Evolutionary conservation across 2,113 vertebrate genomes (phyloP), one percentile per base, ranked within the genome.

Genomic region (Megaceryle maxima): DNA sequence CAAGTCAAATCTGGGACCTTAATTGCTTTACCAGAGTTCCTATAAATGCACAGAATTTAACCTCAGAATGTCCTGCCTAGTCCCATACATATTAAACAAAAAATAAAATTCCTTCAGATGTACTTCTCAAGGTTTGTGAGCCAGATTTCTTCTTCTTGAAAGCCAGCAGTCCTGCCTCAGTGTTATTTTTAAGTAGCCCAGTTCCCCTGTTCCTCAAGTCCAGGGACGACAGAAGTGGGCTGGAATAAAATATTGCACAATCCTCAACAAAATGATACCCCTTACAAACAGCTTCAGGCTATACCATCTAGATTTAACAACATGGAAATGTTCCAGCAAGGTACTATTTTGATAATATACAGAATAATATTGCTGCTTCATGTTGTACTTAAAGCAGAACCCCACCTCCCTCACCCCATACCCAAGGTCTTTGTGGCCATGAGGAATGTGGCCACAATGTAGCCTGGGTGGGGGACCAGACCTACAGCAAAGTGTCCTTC

Each of bases 21-120:
- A 96, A 97, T 97, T 97, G 79, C 95, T 97, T 97, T 97, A 92
- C 87, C 96, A 97, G 97, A 70, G 91, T 78, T 95, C 90, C 60
- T 92, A 94, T 94, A 96, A 96, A 96, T 94, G 94, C 83, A 80
- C 41, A 95, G 87, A 94, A 95, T 96, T 96, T 97, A 97, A 97
- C 94, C 91, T 95, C 95, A 90, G 86, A 96, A 90, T 81, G 83
- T 93, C 88, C 73, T 95, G 90, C 53, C 85, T 94, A 41, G 66
- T 82, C 44, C 53, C 2, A 2, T 84, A 53, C 26, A 19, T 66
- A 83, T 39, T 13, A 5, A 56, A 84, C 79, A 68, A 59, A 51
- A 66, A 19, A 67, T 37, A 35, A 9, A n/a, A 69, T 60, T 20
- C 15, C n/a, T 25, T 95, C 63, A 73, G 80, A 82, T 79, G 26